Percentiles rank a stretch among this genome's conserved stretches.
phyloP scores from a whole-genome alignment of 1,140 invertebrate species.

The Tetramorium alpestre region DNA sequence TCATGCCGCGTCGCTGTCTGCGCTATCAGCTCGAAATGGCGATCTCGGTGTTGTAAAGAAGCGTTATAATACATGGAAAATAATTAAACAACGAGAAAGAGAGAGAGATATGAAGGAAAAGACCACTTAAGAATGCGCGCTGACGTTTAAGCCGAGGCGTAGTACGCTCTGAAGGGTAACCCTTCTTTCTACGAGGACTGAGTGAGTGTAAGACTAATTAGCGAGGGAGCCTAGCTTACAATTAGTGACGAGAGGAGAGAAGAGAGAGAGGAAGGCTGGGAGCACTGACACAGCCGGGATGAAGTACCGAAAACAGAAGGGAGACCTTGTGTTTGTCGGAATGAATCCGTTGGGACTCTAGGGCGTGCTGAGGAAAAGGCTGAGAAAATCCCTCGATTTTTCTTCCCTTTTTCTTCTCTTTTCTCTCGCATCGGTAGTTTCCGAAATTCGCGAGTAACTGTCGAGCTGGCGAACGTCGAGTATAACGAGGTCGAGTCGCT shows the following conservation, averaged over 20 bases:
- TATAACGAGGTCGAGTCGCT: not conserved
- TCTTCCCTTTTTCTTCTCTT: not conserved
- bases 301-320: conserved; percentile 28
- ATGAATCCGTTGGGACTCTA: no score
- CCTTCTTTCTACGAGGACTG: not conserved
- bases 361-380: not conserved
- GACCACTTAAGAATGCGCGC: conserved; percentile 10
- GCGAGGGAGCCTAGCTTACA: not conserved
- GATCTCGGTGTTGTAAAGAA: conserved; percentile 8
- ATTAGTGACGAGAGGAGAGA: not conserved
- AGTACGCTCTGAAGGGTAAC: not conserved
- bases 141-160: conserved; percentile 47
- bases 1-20: not conserved
- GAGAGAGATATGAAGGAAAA: not conserved
- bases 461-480: conserved; percentile 6
- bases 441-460: conserved; percentile 13
- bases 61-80: not conserved
- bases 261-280: not conserved
- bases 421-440: not conserved
- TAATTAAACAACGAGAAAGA: not conserved
- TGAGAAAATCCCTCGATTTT: conserved; percentile 19
- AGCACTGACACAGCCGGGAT: not conserved
- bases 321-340: not conserved
- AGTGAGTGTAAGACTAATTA: conserved; percentile 57
- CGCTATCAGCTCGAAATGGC: conserved; percentile 23